phyloP scores from a whole-genome alignment of 2,888 invertebrate genomes.

The Clistopyga incitator region DNA sequence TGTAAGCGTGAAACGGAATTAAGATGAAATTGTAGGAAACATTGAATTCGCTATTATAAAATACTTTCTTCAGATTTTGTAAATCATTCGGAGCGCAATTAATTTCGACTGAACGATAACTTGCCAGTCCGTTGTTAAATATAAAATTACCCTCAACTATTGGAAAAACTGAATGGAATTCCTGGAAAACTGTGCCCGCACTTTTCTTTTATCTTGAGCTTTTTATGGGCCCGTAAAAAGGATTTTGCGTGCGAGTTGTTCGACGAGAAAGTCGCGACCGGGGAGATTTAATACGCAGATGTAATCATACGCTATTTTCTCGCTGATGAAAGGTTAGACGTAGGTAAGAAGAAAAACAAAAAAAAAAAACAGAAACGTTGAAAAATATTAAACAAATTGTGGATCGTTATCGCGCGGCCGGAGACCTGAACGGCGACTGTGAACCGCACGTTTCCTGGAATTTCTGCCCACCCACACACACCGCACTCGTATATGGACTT shows the following conservation, averaged over 20 bases:
- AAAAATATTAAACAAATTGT: constrained; percentile 23
- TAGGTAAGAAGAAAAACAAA: background rate
- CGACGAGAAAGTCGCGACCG: constrained; percentile 5
- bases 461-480: constrained; percentile 18
- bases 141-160: too few species aligned
- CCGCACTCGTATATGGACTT: background rate
- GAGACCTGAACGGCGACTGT: background rate
- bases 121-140: too few species aligned
- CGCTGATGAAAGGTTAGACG: background rate
- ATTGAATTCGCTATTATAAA: too few species aligned
- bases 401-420: constrained; percentile 38
- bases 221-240: too few species aligned
- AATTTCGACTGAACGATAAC: too few species aligned
- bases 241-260: background rate
- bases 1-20: background rate
- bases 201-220: too few species aligned
- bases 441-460: constrained; percentile 31
- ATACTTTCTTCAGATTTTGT: too few species aligned
- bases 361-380: too few species aligned
- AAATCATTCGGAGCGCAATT: too few species aligned
- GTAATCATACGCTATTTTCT: background rate
- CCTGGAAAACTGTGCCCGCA: too few species aligned
- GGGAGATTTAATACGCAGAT: background rate
- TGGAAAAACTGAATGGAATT: too few species aligned
- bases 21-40: too few species aligned